phyloP scores from a whole-genome alignment of 2,888 invertebrate species.

The Nomada flava region DNA sequence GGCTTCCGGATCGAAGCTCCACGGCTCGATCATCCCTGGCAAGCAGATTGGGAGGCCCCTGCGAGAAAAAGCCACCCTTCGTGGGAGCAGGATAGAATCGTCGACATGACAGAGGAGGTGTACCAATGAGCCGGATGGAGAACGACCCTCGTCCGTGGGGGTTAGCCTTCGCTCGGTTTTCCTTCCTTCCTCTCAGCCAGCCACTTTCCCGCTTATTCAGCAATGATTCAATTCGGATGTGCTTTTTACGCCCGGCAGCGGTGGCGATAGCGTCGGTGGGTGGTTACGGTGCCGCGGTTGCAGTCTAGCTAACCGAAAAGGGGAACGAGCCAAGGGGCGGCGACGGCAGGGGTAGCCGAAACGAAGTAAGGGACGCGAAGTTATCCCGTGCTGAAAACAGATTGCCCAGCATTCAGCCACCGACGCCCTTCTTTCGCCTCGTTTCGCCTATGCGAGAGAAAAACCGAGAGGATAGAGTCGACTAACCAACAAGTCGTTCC shows the following conservation, averaged over 20 bases:
- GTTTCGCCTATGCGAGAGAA: slow-evolving; percentile 65
- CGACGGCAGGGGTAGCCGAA: slow-evolving; percentile 15
- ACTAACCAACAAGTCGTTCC: slow-evolving; percentile 82
- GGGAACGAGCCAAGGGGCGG: slow-evolving; percentile 53
- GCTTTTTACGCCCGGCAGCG: slow-evolving; percentile 76
- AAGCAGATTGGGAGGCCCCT: not conserved
- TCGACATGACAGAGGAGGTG: slow-evolving; percentile 71
- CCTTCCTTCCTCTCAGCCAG: slow-evolving; percentile 68
- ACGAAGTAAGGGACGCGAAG: slow-evolving; percentile 74
- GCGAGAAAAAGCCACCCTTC: not conserved
- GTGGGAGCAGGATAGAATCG: slow-evolving; percentile 19
- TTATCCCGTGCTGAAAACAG: slow-evolving; percentile 83
- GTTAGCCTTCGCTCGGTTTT: slow-evolving; percentile 54
- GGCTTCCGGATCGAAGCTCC: slow-evolving; percentile 53
- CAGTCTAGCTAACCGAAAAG: slow-evolving; percentile 68
- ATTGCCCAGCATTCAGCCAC: slow-evolving; percentile 82
- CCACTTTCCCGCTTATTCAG: slow-evolving; percentile 84
- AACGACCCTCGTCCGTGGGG: slow-evolving; percentile 69
- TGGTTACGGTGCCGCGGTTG: slow-evolving; percentile 69
- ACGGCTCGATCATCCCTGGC: slow-evolving; percentile 22
- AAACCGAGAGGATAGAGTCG: slow-evolving; percentile 70
- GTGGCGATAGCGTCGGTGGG: slow-evolving; percentile 69
- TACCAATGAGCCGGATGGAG: slow-evolving; percentile 73
- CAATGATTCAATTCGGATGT: slow-evolving; percentile 84
- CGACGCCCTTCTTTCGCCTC: slow-evolving; percentile 34